Percentiles rank a stretch among this genome's conserved stretches.
Conservation (phyloP, 2,888 invertebrate species). For the Cancer borealis region DNA sequence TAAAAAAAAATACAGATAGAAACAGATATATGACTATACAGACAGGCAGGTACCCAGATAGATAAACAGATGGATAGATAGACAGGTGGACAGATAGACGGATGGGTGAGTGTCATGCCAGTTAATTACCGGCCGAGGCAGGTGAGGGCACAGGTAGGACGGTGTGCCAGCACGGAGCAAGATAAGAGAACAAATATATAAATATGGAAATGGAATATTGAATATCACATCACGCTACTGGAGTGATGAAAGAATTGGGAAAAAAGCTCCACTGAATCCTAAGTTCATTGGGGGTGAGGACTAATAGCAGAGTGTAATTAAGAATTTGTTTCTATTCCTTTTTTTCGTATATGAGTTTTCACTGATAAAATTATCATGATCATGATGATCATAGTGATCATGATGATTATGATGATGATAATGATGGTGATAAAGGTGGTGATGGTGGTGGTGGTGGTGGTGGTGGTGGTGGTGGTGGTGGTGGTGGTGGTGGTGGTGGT, state of each 20-base stretch:
- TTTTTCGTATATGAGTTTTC: not conserved
- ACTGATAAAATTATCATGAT: not conserved
- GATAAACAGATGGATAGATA: not conserved
- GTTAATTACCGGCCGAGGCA: not conserved
- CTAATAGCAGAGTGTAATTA: not conserved
- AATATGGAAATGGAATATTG: constrained; percentile 22
- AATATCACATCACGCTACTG: not conserved
- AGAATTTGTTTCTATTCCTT: not conserved
- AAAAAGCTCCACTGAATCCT: constrained; percentile 13
- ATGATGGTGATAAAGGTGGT: not conserved
- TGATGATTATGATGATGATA: constrained; percentile 3
- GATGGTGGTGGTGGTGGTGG: not conserved
- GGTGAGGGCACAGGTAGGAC: not conserved
- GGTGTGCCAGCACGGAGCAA: not conserved
- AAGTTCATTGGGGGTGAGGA: not conserved
- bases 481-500: too few relatives aligned
- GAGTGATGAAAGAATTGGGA: constrained; percentile 13
- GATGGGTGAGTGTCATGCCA: constrained; percentile 14
- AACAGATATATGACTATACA: not conserved
- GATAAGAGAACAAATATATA: constrained; percentile 32
- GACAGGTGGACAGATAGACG: constrained; percentile 6
- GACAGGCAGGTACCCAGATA: not conserved
- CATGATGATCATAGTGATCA: not conserved
- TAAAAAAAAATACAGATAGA: not conserved
- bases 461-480: not conserved